Evolutionary conservation across 2,888 invertebrate genomes (phyloP).

Genomic region (Stenoptilia bipunctidactyla): DNA sequence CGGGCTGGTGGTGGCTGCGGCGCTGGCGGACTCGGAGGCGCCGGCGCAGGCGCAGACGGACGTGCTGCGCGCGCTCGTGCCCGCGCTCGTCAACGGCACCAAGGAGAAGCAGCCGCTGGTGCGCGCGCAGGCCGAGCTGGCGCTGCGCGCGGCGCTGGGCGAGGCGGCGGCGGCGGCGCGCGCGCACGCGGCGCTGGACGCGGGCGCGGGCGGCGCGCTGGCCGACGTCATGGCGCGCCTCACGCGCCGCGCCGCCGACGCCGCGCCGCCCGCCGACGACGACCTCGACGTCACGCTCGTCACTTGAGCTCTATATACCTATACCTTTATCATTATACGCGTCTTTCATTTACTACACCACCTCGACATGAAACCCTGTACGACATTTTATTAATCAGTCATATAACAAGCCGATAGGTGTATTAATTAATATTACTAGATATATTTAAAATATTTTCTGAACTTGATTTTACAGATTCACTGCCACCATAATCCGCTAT

Average conservation of each 20-base stretch:
- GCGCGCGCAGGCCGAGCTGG: conserved; percentile 93
- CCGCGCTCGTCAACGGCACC: conserved; percentile 96
- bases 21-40: conserved; percentile 27
- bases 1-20: conserved; percentile 78
- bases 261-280: conserved; percentile 76
- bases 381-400: too few species aligned
- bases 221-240: conserved; percentile 92
- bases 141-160: conserved; percentile 89
- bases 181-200: conserved; percentile 75
- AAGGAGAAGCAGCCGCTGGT: conserved; percentile 98
- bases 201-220: conserved; percentile 90
- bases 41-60: conserved; percentile 62
- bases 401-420: too few species aligned
- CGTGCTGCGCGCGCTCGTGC: conserved; percentile 82
- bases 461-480: too few species aligned
- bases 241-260: conserved; percentile 74
- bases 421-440: too few species aligned
- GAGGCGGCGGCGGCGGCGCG: conserved; percentile 82
- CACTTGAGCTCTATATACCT: neutral
- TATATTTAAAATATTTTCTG: too few species aligned
- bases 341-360: too few species aligned
- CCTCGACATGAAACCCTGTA: too few species aligned
- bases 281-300: conserved; percentile 91
- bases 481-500: too few species aligned
- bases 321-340: too few species aligned